Evolutionary conservation across 2,797 vertebrate species (phyloP), one percentile per base, ranked within the genome.

Genomic region (Neosilurus mollespiculum): DNA sequence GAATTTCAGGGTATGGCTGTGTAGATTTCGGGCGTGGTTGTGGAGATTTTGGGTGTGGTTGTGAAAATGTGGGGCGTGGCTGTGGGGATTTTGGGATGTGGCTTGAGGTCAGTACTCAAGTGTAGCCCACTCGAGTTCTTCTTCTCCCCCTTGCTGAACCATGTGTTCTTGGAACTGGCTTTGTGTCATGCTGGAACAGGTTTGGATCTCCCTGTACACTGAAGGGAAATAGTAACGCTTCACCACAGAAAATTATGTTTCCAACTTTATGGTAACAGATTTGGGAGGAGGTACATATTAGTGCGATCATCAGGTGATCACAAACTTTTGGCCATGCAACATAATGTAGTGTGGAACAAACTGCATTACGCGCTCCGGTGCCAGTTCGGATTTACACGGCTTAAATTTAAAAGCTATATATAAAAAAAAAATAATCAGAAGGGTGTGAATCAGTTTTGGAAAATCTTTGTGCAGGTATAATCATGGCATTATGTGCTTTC

Each of bases 401-500:
- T 37, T 20, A 24, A 18, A 83, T 49, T 83, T 78, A 54, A 66
- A 26, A 69, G 56, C 9, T 66, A 34, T 58, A 24, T 11, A 16
- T 1, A 22, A 43, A 61, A 37, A 53, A 30, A 18, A 34, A 8
- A 64, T 56, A 2, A 16, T 30, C 8, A 26, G 70, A 26, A 4
- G 24, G 53, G 73, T 10, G 2, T 37, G 73, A 22, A 34, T 22
- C 4, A 9, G 3, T 20, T 54, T 30, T 56, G 7, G 20, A 8
- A 53, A 64, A 53, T n/a, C 15, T 54, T 71, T 30, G 69, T 73
- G 69, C 49, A 66, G 22, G 10, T 9, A 30, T 72, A 22, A 37
- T 49, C 9, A 24, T 65, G 69, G 83, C 83, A 80, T 69, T 84
- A 22, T 66, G 61, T 65, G 83, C 69, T 80, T 65, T 64, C 2